Base-by-base conservation (phyloP, 2,888 invertebrate genomes). In the Heliconius erato region DNA sequence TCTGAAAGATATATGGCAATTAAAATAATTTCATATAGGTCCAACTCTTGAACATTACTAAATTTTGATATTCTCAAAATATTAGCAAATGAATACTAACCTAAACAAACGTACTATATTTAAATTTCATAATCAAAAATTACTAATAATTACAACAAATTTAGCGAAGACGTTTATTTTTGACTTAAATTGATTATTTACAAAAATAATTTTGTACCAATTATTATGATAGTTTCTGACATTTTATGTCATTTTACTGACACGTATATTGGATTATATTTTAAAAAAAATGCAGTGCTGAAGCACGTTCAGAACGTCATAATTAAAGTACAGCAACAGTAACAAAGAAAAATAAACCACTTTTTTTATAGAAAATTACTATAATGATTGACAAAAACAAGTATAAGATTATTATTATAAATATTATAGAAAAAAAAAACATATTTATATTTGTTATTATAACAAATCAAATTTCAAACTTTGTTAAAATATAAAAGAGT, bases 181-280 rank as follows among this genome's bases (percentile, higher is more conserved):
- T 90, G 35, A 92, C 91, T 49, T 91, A 81, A 83, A 92, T 79
- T 67, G 91, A 92, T 19, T 91, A 92, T 14, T 89, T 80, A 84
- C 90, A 94, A 90, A n/a, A 90, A 79, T 5, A 90, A 79, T 40
- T 93, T 92, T 80, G 93, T 92, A 82, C 90, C 82, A 32, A 91
- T 90, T 19, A 94, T 84, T 40, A 93, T 82, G 54, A 16, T 9
- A 93, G 81, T 83, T 93, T 89, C 6, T 92, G 91, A 84, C 89
- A 91, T 76, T 84, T 91, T 94, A 94, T 94, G 80, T 86, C 91
- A 93, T 91, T 85, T 86, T 89, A 81, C 23, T 71, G 19, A 54
- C 63, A 79, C 23, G n/a, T n/a, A n/a, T n/a, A n/a, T n/a, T n/a
- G 54, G 54, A 23, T 19, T 7, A 54, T 54, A 23, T 49, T 16